Evolutionary conservation across 2,113 vertebrate species (phyloP).

Genomic region (Rhinogobius similis): DNA sequence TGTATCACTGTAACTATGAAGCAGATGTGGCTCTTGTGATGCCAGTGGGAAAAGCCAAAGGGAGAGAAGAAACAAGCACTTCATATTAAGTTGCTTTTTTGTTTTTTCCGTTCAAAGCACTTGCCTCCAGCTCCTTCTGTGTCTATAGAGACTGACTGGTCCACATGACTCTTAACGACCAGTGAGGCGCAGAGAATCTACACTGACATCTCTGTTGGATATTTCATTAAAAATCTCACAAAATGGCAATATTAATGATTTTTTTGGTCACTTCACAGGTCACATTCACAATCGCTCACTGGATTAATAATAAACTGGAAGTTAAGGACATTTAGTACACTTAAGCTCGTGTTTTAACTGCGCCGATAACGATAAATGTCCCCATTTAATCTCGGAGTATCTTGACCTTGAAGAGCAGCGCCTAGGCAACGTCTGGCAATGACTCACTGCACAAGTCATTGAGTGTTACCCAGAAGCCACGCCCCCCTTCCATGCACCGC

Average conservation of each 20-base stretch:
- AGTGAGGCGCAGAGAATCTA: neutral
- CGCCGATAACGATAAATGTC: neutral
- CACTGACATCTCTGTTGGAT: neutral
- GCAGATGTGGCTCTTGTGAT: neutral
- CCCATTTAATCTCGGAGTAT: slow-evolving; percentile 10
- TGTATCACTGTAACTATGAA: neutral
- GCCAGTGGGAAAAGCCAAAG: neutral
- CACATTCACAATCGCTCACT: neutral
- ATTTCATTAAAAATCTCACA: neutral
- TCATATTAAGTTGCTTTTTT: neutral
- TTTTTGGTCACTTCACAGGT: neutral
- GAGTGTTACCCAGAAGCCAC: slow-evolving; percentile 11
- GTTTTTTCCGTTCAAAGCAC: neutral
- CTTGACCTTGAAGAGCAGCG: slow-evolving; percentile 48
- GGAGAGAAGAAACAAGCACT: neutral
- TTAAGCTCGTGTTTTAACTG: neutral
- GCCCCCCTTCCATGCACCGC: slow-evolving; percentile 15
- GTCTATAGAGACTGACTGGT: neutral
- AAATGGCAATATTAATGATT: neutral
- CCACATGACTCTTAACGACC: neutral
- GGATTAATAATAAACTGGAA: neutral
- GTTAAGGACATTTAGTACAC: neutral
- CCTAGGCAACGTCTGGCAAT: slow-evolving; percentile 27
- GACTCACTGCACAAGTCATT: too few species aligned
- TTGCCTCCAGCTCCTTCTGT: neutral